phyloP scores from a whole-genome alignment of 2,113 vertebrate genomes.

The Paramisgurnus dabryanus region DNA sequence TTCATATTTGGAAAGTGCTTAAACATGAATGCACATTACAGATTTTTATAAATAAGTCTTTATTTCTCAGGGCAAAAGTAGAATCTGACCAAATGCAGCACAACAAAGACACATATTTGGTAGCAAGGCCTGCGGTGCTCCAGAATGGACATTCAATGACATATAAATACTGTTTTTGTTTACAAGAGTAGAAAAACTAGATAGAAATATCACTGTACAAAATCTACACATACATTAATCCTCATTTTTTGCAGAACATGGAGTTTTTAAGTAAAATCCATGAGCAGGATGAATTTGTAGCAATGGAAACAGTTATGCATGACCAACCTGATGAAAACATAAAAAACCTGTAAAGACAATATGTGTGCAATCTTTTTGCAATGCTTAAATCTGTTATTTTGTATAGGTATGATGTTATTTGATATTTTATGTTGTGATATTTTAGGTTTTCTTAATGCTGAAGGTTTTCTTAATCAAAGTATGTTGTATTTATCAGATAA shows the following conservation, averaged over 20 bases:
- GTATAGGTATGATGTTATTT: not conserved
- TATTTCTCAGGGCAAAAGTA: conserved; percentile 85
- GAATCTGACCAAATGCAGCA: conserved; percentile 91
- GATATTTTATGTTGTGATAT: not conserved
- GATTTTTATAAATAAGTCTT: conserved; percentile 71
- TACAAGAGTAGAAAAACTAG: conserved; percentile 90
- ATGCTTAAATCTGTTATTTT: not conserved
- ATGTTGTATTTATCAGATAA: not conserved
- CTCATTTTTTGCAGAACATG: conserved; percentile 49
- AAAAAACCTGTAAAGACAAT: not conserved
- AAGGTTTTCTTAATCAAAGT: not conserved
- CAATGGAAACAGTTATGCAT: conserved; percentile 6
- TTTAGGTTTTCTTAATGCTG: not conserved
- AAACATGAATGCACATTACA: not conserved
- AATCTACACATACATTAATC: conserved; percentile 78
- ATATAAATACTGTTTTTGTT: conserved; percentile 84
- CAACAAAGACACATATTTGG: conserved; percentile 82
- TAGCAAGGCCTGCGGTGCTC: conserved; percentile 79
- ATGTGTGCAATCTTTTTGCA: not conserved
- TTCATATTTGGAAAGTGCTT: too few relatives aligned
- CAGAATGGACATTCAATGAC: conserved; percentile 84
- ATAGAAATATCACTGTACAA: conserved; percentile 98
- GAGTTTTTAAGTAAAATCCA: conserved; percentile 45
- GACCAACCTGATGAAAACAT: too few relatives aligned
- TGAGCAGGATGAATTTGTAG: not conserved